Conservation (phyloP, 2,797 vertebrate genomes). For the Leptodactylus fallax region DNA sequence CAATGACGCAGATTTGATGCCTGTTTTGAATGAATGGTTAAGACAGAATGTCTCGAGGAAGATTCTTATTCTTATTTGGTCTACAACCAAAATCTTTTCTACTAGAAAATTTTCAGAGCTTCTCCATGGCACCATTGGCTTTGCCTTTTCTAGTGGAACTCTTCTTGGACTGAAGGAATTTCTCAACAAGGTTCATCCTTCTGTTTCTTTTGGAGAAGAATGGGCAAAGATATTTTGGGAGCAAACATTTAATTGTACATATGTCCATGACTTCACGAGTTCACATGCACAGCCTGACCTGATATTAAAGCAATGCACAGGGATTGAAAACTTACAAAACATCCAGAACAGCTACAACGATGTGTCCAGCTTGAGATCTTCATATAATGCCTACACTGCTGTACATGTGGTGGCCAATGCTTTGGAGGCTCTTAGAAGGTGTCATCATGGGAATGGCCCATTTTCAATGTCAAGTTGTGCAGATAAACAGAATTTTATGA, state of each 20-base stretch:
- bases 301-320: conserved; percentile 30
- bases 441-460: neutral
- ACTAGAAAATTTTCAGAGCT: neutral
- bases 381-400: neutral
- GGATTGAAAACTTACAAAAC: neutral
- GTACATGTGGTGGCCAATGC: neutral
- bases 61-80: conserved; percentile 28
- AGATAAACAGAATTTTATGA: neutral
- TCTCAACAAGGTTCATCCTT: conserved; percentile 15
- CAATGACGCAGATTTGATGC: neutral
- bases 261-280: neutral
- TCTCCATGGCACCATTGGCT: neutral
- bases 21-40: neutral
- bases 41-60: conserved; percentile 4
- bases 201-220: neutral
- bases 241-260: neutral
- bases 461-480: neutral
- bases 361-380: conserved; percentile 6
- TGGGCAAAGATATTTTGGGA: conserved; percentile 36
- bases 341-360: conserved; percentile 8
- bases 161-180: neutral
- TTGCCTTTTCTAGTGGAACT: neutral
- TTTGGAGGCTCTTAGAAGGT: neutral
- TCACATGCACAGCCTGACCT: neutral
- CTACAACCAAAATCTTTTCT: neutral